A percentile compares a stretch with the other conserved stretches of the same genome.
These are phyloP conservation scores for Mionectes olivaceus DNA, from an alignment of 2,797 vertebrate species.

Conservation along the genomic window DNA sequence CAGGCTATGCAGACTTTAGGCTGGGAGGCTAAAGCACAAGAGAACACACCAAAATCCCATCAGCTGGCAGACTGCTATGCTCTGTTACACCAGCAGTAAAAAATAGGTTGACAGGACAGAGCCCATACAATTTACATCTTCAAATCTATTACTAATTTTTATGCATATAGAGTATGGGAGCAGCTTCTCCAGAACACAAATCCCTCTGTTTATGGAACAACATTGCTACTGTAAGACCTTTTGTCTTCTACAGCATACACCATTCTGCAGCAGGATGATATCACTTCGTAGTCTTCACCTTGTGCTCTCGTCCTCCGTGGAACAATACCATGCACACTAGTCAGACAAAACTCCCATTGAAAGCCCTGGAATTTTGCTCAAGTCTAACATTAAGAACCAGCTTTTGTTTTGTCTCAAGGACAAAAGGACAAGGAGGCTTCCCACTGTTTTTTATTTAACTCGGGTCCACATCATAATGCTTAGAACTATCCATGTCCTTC, in stretches of 20 bases:
- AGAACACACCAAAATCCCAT: not conserved
- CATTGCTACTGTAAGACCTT: not conserved
- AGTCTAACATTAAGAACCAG: constrained; percentile 4
- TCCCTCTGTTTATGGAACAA: not conserved
- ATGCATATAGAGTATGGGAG: not conserved
- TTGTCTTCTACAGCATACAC: not conserved
- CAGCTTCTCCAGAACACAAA: not conserved
- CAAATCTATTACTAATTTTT: not conserved
- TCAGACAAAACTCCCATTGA: constrained; percentile 29
- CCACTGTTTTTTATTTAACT: constrained; percentile 25
- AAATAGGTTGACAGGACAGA: not conserved
- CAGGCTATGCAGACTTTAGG: not conserved
- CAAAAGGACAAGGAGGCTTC: constrained; percentile 35
- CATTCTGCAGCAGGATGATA: constrained; percentile 21
- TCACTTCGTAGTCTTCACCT: constrained; percentile 25
- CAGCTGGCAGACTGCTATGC: not conserved
- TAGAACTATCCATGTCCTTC: not conserved
- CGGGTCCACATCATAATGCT: not conserved
- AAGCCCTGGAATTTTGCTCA: not conserved
- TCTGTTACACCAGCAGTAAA: not conserved
- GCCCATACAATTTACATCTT: not conserved
- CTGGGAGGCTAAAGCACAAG: not conserved
- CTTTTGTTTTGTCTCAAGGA: constrained; percentile 20
- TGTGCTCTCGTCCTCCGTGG: not conserved
- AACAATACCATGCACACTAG: not conserved